Evolutionary conservation across 2,113 vertebrate genomes (phyloP), one percentile per base, ranked within the genome.

Genomic region (Montifringilla adamsi): DNA sequence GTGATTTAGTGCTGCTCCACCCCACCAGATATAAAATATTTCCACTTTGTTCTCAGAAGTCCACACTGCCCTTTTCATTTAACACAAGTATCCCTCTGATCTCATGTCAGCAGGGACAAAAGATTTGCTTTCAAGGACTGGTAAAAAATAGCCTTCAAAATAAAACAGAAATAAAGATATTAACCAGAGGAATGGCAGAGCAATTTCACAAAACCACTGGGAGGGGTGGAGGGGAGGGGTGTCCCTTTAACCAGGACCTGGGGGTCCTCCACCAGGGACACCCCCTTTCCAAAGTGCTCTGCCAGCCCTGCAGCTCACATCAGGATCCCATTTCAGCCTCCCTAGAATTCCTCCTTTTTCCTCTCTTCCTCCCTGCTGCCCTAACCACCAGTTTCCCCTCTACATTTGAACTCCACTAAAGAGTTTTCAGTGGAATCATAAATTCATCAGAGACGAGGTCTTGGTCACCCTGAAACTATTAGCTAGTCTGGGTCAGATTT

Each of bases 381-480:
- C 43, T 84, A 95, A 90, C 83, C 88, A 94, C 68, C 30, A 62
- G 70, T 62, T 96, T 93, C 63, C 90, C 64, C 43, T 94, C 80
- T 70, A 11, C 39, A 52, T 88, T 67, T 93, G 92, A 64, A 69
- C 90, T 92, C 58, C 13, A 49, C n/a, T 19, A 53, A 56, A 73
- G 88, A 90, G 50, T 86, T 92, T 90, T 88, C 72, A 90, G 63
- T 26, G 39, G 58, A 94, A 63, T 91, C 0, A 0, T 74, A 87
- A 93, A 93, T 88, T 93, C 59, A 70, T 93, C 85, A 80, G 72
- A 73, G 73, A 74, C 0, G 1, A 1, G 12, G 62, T 58, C 93
- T 95, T 74, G 79, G 59, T 96, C 94, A 95, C 68, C 62, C 94
- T 86, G 90, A 93, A 96, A 66, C 35, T 80, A 62, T 93, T 89